Evolutionary conservation across 2,113 vertebrate species (phyloP), one percentile per base, ranked within the genome.

Genomic region (Silurus asotus): DNA sequence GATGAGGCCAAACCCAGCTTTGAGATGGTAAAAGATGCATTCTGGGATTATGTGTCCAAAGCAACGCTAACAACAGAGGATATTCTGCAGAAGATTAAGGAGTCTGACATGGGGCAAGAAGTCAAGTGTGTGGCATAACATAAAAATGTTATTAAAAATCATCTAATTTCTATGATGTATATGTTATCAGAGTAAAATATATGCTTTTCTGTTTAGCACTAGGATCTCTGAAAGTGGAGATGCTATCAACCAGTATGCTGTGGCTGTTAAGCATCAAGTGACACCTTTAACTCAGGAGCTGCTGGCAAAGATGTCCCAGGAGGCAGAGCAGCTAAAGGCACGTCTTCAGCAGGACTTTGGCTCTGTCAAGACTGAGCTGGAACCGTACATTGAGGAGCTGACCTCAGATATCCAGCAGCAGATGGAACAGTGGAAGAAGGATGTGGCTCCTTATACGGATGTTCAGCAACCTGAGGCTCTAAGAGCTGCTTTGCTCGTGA

Each of bases 391-490:
- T 0, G 62, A 93, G 77, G 90, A 96, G 19, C 85, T 97, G 72
- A 90, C 93, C 56, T 59, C 17, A 0, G 67, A 92, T 20, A 90
- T 97, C 88, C 95, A 95, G 90, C 5, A 4, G 48, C 95, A 95
- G 82, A 81, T 98, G 87, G 94, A 97, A 84, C 93, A 94, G 81
- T 91, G 98, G 37, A 93, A 89, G 45, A 90, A 69, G 0, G 93
- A 93, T 17, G 91, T 93, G 0, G 87, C 88, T 55, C 67, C 91
- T 8, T 85, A 90, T 51, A 90, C 90, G 0, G 86, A 93, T 23
- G 28, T 87, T 88, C 86, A 92, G 84, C 87, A 89, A 53, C 5
- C 91, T 2, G 89, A 92, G 13, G 59, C 90, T 61, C 6, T 94
- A 69, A 90, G 86, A 76, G 59, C 82, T 11, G 23, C 76, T 8